Evolutionary conservation across 1,140 invertebrate genomes (phyloP), one percentile per base, ranked within the genome.

Genomic region (Lepidurus arcticus): DNA sequence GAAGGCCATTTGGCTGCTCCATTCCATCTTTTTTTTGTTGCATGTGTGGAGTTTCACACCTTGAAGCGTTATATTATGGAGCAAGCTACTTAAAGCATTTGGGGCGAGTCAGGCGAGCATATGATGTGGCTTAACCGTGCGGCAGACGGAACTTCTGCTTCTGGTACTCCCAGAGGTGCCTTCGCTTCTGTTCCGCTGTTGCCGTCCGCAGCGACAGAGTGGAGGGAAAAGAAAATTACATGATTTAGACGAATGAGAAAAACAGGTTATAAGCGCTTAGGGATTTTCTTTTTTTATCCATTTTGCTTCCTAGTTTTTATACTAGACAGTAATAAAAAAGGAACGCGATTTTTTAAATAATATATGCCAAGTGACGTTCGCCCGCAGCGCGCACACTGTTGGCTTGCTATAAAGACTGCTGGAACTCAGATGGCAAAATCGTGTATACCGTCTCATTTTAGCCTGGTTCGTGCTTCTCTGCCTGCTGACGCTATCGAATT

Each of bases 381-480:
- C 13, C 53, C 21, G 53, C 53, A 21, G 53, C 21, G 53, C 53
- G 13, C 53, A 13, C 53, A 65, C 53, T 65, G 53, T 65, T 65
- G 53, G 53, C 53, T 65, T 13, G 16, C 9, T 65, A 9, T 65
- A 65, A 65, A 65, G 53, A 13, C n/a, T 34, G 34, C 34, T 16
- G 53, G 21, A 65, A 65, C 53, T 65, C 53, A 65, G 53, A 65
- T 65, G 53, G 53, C 53, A 65, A 65, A 65, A 65, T 16, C 53
- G 53, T 65, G 53, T 65, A 65, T 65, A 65, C 53, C 53, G 53
- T 65, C 53, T 65, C 53, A 65, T 65, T 65, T 65, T 65, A 65
- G 53, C 53, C 21, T 65, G 16, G 53, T 65, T 65, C 53, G 53
- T 65, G 53, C 53, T 65, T 65, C n/a, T 65, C 53, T 34, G 34